These are phyloP conservation scores for Eulimnadia texana DNA, from an alignment of 1,140 invertebrate genomes.

Conservation along the genomic window DNA sequence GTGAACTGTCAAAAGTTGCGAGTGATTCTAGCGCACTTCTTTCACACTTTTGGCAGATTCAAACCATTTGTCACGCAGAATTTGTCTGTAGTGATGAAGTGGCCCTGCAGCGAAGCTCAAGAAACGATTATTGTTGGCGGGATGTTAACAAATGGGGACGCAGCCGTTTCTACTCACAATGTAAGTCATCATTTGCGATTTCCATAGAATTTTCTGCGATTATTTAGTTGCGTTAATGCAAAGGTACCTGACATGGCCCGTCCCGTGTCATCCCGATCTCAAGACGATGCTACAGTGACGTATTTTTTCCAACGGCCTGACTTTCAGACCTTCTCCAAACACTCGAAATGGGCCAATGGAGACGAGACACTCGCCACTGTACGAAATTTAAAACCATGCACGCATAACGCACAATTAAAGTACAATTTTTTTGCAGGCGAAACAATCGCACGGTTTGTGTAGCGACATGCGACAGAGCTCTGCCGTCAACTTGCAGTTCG, in stretches of 20 bases:
- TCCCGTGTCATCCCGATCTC: conserved; percentile 32
- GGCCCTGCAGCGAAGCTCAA: conserved; percentile 9
- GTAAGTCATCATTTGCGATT: neutral
- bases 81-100: conserved; percentile 13
- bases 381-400: too few relatives aligned
- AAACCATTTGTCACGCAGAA: too few relatives aligned
- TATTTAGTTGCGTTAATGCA: neutral
- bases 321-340: conserved; percentile 46
- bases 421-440: too few relatives aligned
- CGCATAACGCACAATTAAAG: too few relatives aligned
- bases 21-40: too few relatives aligned
- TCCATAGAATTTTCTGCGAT: neutral
- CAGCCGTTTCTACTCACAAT: conserved; percentile 5
- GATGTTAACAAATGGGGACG: conserved; percentile 12
- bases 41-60: too few relatives aligned
- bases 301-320: conserved; percentile 73
- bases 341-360: conserved; percentile 47
- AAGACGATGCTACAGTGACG: conserved; percentile 73
- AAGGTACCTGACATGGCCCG: conserved; percentile 12
- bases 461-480: too few relatives aligned
- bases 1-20: too few relatives aligned
- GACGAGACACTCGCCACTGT: neutral
- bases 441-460: too few relatives aligned
- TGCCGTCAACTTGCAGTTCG: too few relatives aligned
- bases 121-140: conserved; percentile 5